Evolutionary conservation across 2,888 invertebrate species (phyloP), one percentile per base, ranked within the genome.

Genomic region (Dasypolia templi): DNA sequence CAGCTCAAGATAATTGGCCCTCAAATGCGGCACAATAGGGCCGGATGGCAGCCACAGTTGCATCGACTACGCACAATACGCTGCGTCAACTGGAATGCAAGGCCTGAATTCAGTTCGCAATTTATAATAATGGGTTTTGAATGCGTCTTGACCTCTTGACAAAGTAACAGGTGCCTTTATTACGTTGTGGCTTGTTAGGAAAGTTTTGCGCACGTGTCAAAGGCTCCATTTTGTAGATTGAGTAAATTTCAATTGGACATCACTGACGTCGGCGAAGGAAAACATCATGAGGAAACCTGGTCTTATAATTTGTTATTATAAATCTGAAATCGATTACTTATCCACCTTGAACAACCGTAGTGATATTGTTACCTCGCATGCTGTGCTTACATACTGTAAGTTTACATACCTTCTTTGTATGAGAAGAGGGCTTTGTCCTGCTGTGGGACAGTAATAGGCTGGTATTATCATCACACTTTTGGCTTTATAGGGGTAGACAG

Each of bases 31-130:
- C 61, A 68, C 76, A 79, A 81, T 44, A 35, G 26, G 14, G 46
- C 51, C 68, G 61, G 64, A 69, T 39, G 17, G 11, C 26, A 26
- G 55, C 49, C 64, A 46, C 59, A 19, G 53, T 32, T 67, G 69
- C 81, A 81, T 61, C 32, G 22, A 51, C 39, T 26, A 26, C 42
- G 42, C 55, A 59, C 65, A 79, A 51, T 79, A 35, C 55, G 19
- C 72, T 42, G 51, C 39, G n/a, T 42, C 39, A 55, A 65, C 22
- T 44, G 29, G 42, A 56, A 46, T 65, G 59, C 65, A 79, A 22
- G 29, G 7, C 11, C 64, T 62, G 44, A 39, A 42, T 53, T 39
- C 14, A 53, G 29, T 26, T 63, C 22, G n/a, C 42, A 42, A 62
- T 76, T 49, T 62, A 29, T 49, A 62, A 29, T 29, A 49, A 55